Conservation (phyloP, 2,113 vertebrate species). For the Uropsilus gracilis region DNA sequence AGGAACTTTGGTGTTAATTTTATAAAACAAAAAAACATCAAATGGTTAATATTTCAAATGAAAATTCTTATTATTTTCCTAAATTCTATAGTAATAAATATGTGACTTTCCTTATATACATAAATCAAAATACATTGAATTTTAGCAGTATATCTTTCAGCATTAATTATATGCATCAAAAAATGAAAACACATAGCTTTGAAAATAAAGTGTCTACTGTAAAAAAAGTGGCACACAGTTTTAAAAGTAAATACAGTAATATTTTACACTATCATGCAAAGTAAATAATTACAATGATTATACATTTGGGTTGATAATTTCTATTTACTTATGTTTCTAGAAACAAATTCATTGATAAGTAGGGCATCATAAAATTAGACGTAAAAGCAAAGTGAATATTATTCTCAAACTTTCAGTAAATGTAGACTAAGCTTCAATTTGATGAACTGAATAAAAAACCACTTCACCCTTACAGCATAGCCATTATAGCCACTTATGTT, state of each 20-base stretch:
- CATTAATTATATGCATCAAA: background rate
- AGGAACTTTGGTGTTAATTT: background rate
- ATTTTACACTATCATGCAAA: conserved; percentile 35
- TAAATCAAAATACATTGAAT: conserved; percentile 22
- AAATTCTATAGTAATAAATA: conserved; percentile 2
- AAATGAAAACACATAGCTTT: conserved; percentile 33
- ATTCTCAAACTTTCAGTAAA: conserved; percentile 32
- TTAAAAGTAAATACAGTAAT: conserved; percentile 45
- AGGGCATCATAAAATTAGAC: conserved; percentile 21
- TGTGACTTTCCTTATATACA: background rate
- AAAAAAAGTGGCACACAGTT: background rate
- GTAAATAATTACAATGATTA: conserved; percentile 57
- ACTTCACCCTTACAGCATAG: conserved; percentile 35
- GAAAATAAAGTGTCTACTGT: background rate
- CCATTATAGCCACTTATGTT: conserved; percentile 41
- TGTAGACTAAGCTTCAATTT: conserved; percentile 36
- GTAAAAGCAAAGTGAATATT: conserved; percentile 1
- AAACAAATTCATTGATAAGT: background rate
- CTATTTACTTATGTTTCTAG: conserved; percentile 32
- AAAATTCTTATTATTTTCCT: background rate
- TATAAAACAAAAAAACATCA: conserved; percentile 27
- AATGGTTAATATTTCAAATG: conserved; percentile 30
- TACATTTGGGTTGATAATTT: conserved; percentile 48
- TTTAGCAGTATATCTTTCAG: conserved; percentile 33
- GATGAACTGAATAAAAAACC: conserved; percentile 44